These are phyloP conservation scores for Achroia grisella DNA, from an alignment of 1,140 invertebrate species.

Conservation along the genomic window DNA sequence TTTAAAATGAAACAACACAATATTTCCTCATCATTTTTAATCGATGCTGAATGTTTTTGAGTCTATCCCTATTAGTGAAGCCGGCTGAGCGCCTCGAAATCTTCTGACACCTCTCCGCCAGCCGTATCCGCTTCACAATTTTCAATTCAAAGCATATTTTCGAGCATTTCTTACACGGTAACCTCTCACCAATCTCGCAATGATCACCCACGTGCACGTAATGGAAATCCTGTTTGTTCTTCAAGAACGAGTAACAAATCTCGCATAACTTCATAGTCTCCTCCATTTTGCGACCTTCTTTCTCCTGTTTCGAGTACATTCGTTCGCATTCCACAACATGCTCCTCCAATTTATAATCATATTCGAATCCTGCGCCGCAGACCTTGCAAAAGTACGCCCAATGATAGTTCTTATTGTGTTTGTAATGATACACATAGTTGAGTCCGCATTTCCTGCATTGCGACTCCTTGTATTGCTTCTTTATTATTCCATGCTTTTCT, in stretches of 20 bases:
- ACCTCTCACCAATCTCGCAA: slow-evolving; percentile 4
- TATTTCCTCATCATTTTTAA: slow-evolving; percentile 26
- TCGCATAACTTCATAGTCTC: slow-evolving; percentile 15
- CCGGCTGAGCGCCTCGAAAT: not conserved
- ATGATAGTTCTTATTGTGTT: slow-evolving; percentile 3
- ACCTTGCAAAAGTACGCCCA: no score
- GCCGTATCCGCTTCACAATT: slow-evolving; percentile 6
- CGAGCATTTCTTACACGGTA: slow-evolving; percentile 10
- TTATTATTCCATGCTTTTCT: no score
- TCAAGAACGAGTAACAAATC: slow-evolving; percentile 14
- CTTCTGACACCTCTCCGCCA: not conserved
- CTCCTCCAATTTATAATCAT: no score
- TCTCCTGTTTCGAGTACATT: not conserved
- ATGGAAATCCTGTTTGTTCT: slow-evolving; percentile 3
- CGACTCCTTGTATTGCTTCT: no score
- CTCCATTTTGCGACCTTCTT: not conserved
- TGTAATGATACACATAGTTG: not conserved
- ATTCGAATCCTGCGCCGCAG: no score
- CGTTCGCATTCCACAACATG: not conserved
- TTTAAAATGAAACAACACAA: not conserved
- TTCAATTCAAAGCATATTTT: slow-evolving; percentile 18
- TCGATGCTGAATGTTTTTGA: slow-evolving; percentile 27
- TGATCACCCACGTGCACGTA: slow-evolving; percentile 7
- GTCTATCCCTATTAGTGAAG: slow-evolving; percentile 17
- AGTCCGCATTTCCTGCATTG: slow-evolving; percentile 1